Percentiles rank a stretch among this genome's conserved stretches.
Evolutionary conservation across 1,140 invertebrate species (phyloP).

Genomic region (Hylaeus anthracinus): DNA sequence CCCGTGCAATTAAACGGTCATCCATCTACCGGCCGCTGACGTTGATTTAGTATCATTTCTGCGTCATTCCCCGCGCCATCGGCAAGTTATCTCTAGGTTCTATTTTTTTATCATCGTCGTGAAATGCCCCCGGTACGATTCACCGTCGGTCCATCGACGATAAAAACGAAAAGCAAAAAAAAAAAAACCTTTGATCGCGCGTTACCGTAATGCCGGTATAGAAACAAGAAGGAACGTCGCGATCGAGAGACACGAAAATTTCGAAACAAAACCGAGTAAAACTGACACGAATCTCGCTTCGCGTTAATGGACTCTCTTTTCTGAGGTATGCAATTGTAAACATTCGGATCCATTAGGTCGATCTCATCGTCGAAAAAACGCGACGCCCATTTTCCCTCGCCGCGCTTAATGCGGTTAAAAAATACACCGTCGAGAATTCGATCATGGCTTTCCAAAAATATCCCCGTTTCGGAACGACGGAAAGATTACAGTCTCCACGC

Average conservation of each 20-base stretch:
- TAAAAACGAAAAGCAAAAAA: not conserved
- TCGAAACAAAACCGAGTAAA: not conserved
- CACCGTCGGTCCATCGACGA: not conserved
- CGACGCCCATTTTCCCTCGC: not conserved
- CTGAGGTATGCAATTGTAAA: not conserved
- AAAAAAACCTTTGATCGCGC: not conserved
- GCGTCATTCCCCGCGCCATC: not conserved
- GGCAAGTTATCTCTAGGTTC: too few species aligned
- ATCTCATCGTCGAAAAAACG: not conserved
- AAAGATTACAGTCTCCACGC: too few species aligned
- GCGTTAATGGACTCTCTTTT: not conserved
- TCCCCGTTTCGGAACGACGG: not conserved
- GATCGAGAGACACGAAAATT: not conserved
- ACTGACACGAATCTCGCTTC: too few species aligned
- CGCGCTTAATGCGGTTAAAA: not conserved
- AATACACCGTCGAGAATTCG: not conserved
- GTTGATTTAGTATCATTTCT: slow-evolving; percentile 28
- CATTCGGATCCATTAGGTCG: not conserved
- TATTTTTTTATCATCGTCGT: not conserved
- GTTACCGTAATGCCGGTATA: not conserved
- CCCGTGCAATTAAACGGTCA: slow-evolving; percentile 23
- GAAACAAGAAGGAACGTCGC: not conserved
- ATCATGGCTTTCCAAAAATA: not conserved
- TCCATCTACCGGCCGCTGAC: slow-evolving; percentile 6
- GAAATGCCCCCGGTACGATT: not conserved